A percentile compares a stretch with the other conserved stretches of the same genome.
Conservation (phyloP, 2,888 invertebrate species). For the Cheilosia grossa region DNA sequence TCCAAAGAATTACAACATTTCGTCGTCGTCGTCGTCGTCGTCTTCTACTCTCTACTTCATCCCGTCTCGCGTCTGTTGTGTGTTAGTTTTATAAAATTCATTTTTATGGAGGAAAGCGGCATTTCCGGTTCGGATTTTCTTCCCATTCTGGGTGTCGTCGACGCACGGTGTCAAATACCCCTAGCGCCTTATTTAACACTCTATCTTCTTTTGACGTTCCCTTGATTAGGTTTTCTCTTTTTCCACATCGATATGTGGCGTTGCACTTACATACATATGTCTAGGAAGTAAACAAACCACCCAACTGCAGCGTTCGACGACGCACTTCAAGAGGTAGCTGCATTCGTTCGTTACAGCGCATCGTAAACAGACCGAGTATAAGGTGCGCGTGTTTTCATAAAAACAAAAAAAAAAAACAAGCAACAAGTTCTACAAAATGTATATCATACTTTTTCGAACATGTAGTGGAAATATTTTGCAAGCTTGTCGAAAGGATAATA, state of each 20-base stretch:
- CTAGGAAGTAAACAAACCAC: neutral
- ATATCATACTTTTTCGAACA: neutral
- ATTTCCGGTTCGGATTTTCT: slow-evolving; percentile 70
- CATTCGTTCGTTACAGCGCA: slow-evolving; percentile 48
- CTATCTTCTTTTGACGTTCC: slow-evolving; percentile 39
- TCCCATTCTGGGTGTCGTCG: slow-evolving; percentile 48
- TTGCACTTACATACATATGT: neutral
- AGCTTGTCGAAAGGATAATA: slow-evolving; percentile 19
- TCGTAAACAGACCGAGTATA: slow-evolving; percentile 19
- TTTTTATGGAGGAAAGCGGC: slow-evolving; percentile 51
- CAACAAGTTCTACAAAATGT: slow-evolving; percentile 12
- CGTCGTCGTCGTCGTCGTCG: slow-evolving; percentile 11
- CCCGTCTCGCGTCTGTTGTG: slow-evolving; percentile 22
- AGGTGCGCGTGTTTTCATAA: neutral
- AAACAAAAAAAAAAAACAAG: neutral
- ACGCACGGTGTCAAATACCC: slow-evolving; percentile 47
- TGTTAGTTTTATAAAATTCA: slow-evolving; percentile 32
- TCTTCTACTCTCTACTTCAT: slow-evolving; percentile 15
- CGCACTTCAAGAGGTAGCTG: slow-evolving; percentile 16
- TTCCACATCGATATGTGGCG: slow-evolving; percentile 13
- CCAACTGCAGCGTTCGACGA: slow-evolving; percentile 8
- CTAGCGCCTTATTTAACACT: slow-evolving; percentile 49
- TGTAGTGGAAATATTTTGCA: neutral
- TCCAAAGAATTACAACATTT: slow-evolving; percentile 67
- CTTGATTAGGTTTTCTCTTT: slow-evolving; percentile 42